A percentile compares a stretch with the other conserved stretches of the same genome.
Conservation (phyloP, 2,888 invertebrate genomes). For the Sphecodes monilicornis region DNA sequence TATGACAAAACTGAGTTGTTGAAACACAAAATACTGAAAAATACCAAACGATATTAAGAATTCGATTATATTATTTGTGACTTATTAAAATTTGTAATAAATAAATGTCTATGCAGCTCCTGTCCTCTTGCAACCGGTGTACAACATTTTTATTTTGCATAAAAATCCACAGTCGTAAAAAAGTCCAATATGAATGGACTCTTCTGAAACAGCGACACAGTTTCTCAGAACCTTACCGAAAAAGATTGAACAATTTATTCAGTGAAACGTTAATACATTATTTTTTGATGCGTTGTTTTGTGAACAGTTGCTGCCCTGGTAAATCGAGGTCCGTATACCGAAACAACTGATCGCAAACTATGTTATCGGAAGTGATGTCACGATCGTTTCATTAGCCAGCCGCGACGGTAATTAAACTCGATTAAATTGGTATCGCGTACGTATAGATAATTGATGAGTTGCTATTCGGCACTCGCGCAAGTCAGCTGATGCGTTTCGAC, state of each 20-base stretch:
- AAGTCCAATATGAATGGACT: neutral
- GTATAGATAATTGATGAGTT: neutral
- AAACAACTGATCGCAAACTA: neutral
- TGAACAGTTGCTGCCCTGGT: neutral
- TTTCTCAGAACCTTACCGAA: too few relatives aligned
- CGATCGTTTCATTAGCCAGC: constrained; percentile 6
- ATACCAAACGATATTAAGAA: too few relatives aligned
- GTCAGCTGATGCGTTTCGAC: neutral
- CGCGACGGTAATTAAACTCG: constrained; percentile 30
- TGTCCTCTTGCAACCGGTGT: too few relatives aligned
- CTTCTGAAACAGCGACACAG: too few relatives aligned
- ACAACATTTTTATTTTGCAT: too few relatives aligned
- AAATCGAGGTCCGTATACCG: neutral
- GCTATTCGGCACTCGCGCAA: neutral
- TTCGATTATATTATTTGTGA: too few relatives aligned
- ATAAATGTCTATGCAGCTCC: too few relatives aligned
- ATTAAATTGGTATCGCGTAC: constrained; percentile 3
- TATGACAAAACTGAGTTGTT: too few relatives aligned
- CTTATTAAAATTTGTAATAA: too few relatives aligned
- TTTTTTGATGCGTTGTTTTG: neutral
- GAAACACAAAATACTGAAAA: too few relatives aligned
- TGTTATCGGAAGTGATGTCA: constrained; percentile 1
- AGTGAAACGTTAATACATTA: neutral
- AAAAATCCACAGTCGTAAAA: too few relatives aligned
- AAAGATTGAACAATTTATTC: neutral